A percentile compares a stretch with the other conserved stretches of the same genome.
Evolutionary conservation across 2,888 invertebrate genomes (phyloP).

Genomic region (Coenonympha glycerion): DNA sequence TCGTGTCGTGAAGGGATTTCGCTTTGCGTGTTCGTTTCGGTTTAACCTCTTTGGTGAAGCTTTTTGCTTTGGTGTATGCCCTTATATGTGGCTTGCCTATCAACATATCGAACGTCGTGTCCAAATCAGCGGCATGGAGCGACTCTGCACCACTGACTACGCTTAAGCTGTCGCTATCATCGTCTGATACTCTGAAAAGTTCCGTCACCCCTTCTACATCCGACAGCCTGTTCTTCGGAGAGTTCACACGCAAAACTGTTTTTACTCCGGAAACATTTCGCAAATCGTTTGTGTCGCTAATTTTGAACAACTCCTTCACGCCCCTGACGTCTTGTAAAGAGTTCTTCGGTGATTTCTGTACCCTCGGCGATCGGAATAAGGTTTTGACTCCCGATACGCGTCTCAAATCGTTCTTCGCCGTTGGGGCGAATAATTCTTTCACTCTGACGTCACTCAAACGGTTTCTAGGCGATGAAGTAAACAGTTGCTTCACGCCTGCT

Average conservation of each 20-base stretch:
- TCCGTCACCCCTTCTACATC: constrained; percentile 51
- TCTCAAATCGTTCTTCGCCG: constrained; percentile 45
- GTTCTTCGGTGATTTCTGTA: constrained; percentile 45
- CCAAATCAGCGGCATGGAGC: no score
- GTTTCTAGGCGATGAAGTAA: constrained; percentile 51
- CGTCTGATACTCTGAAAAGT: constrained; percentile 37
- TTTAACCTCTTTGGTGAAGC: constrained; percentile 36
- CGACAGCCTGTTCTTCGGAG: constrained; percentile 48
- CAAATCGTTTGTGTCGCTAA: constrained; percentile 47
- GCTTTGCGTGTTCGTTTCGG: constrained; percentile 28
- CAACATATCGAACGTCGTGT: constrained; percentile 46
- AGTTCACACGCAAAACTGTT: constrained; percentile 34
- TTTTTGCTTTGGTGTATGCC: constrained; percentile 52
- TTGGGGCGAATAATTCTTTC: constrained; percentile 48
- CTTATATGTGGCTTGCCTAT: constrained; percentile 45
- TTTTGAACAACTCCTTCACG: constrained; percentile 47
- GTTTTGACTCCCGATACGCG: constrained; percentile 42
- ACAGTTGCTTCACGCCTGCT: constrained; percentile 53
- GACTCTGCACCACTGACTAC: no score
- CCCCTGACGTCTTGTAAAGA: constrained; percentile 55
- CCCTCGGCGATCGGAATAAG: constrained; percentile 34
- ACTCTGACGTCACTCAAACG: constrained; percentile 51
- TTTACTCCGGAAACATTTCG: constrained; percentile 57
- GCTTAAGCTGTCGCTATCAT: constrained; percentile 30
- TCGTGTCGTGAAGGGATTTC: constrained; percentile 41